Evolutionary conservation across 2,113 vertebrate genomes (phyloP).

Genomic region (Speoplatyrhinus poulsoni): DNA sequence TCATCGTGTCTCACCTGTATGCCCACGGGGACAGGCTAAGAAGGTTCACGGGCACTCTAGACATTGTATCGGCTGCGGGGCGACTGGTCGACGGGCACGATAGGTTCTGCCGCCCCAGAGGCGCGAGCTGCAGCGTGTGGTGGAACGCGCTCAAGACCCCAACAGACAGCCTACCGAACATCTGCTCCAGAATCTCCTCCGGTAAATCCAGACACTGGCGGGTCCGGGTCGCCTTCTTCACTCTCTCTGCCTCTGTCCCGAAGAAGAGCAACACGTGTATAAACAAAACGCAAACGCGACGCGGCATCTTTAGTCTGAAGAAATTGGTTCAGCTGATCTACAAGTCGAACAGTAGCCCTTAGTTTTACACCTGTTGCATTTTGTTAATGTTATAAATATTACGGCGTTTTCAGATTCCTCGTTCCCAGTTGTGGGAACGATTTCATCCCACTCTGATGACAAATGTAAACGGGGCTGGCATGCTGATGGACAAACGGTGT

Average conservation of each 20-base stretch:
- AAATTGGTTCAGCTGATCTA: too few species aligned
- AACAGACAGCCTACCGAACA: slow-evolving; percentile 89
- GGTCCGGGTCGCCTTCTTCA: slow-evolving; percentile 71
- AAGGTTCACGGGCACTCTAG: slow-evolving; percentile 84
- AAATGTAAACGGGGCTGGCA: too few species aligned
- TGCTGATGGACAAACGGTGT: too few species aligned
- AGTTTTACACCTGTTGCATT: slow-evolving; percentile 10
- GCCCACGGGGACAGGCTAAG: slow-evolving; percentile 93
- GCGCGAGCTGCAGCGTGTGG: slow-evolving; percentile 89
- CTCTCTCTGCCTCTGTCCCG: slow-evolving; percentile 47
- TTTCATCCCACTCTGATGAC: too few species aligned
- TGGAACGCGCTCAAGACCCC: slow-evolving; percentile 92
- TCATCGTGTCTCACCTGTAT: slow-evolving; percentile 82
- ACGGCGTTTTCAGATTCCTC: not conserved
- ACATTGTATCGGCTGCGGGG: slow-evolving; percentile 63
- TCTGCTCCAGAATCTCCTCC: slow-evolving; percentile 91
- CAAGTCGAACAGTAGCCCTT: not conserved
- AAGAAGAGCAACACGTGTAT: slow-evolving; percentile 39
- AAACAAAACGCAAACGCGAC: slow-evolving; percentile 42
- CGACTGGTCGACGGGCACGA: slow-evolving; percentile 80
- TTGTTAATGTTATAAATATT: not conserved
- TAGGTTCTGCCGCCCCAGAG: slow-evolving; percentile 79
- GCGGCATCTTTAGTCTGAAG: slow-evolving; percentile 33
- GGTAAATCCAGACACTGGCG: slow-evolving; percentile 85
- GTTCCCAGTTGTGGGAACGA: too few species aligned